These are phyloP conservation scores for Stegostoma tigrinum DNA, from an alignment of 2,113 vertebrate genomes.

Conservation along the genomic window DNA sequence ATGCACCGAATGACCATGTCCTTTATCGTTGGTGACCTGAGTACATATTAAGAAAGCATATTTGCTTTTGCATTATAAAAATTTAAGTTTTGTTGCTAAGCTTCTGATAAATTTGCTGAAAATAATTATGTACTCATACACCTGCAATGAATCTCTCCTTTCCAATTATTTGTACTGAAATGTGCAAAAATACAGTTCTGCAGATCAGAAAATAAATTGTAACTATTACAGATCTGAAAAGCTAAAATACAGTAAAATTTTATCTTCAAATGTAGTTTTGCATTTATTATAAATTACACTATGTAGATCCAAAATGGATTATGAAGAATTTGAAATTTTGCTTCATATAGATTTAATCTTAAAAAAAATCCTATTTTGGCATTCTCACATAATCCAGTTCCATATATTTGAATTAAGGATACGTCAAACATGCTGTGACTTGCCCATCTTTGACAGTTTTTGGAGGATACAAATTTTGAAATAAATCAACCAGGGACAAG, in stretches of 20 bases:
- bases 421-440: not conserved
- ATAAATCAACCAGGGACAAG: not conserved
- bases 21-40: constrained; percentile 85
- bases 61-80: not conserved
- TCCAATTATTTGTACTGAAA: not conserved
- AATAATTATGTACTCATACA: not conserved
- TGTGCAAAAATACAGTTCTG: not conserved
- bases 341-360: no score
- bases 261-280: not conserved
- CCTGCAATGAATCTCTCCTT: not conserved
- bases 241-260: not conserved
- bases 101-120: not conserved
- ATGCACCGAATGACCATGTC: constrained; percentile 97
- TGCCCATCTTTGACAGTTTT: not conserved
- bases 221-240: not conserved
- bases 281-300: not conserved
- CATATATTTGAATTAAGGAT: not conserved
- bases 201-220: not conserved
- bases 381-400: not conserved
- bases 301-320: not conserved
- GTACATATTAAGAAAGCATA: not conserved
- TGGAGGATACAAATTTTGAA: not conserved
- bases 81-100: not conserved
- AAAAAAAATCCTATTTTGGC: not conserved
- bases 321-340: no score